A percentile compares a stretch with the other conserved stretches of the same genome.
Conservation (phyloP, 2,888 invertebrate species). For the Tupiocoris notatus region DNA sequence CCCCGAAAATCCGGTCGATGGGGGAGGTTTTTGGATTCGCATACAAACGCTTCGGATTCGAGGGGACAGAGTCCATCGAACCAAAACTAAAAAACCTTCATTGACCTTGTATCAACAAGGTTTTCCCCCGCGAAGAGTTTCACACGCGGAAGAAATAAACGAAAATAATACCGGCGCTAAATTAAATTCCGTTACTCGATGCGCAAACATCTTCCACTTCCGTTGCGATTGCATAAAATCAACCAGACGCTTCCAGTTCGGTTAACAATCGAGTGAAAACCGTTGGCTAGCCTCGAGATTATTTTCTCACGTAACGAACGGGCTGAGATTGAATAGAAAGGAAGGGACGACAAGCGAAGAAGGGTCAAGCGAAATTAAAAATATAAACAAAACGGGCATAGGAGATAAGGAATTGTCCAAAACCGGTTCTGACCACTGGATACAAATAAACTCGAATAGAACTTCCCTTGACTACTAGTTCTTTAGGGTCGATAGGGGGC, state of each 20-base stretch:
- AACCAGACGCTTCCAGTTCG: not conserved
- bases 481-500: not conserved
- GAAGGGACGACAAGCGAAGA: not conserved
- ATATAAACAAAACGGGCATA: conserved; percentile 18
- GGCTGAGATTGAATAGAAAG: not conserved
- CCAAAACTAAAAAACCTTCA: no score
- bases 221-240: not conserved
- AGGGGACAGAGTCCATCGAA: no score
- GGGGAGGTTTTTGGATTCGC: no score
- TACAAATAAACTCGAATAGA: not conserved
- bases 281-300: not conserved
- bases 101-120: no score
- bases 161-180: no score
- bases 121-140: no score
- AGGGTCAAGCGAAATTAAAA: conserved; percentile 17
- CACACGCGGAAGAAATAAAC: no score
- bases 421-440: conserved; percentile 22
- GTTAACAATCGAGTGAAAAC: conserved; percentile 1
- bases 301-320: conserved; percentile 13
- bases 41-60: no score
- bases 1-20: no score
- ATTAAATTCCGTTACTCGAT: not conserved
- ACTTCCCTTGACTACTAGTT: no score
- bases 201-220: not conserved
- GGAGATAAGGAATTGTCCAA: not conserved